Evolutionary conservation across 2,113 vertebrate species (phyloP), one percentile per base, ranked within the genome.

Genomic region (Chrysochloris asiatica): DNA sequence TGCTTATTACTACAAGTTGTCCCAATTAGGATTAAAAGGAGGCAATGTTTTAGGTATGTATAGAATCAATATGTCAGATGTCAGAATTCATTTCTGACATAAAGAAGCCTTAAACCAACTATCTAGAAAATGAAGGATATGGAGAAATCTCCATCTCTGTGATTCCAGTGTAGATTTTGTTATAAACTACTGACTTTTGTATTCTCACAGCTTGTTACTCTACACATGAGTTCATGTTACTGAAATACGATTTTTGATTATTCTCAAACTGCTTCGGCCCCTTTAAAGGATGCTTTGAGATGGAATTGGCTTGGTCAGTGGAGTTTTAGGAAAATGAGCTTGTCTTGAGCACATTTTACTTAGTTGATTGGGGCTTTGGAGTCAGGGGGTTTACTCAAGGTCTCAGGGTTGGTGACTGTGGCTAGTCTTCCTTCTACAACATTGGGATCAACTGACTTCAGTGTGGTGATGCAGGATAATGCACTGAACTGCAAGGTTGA

Each of bases 401-500:
- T 95, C 85, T 89, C 84, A 71, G 76, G 19, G 0, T 67, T 78
- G 80, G n/a, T 88, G 79, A 79, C 80, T 93, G 45, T 45, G 28
- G 88, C 90, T 86, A 69, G 65, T 54, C 69, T 93, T 41, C 69
- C 83, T 75, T 24, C 67, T 72, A 61, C 85, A 38, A 41, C 41
- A n/a, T 24, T 85, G 76, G 83, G 91, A 48, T 86, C 67, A 52
- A 76, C 87, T 91, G 79, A 30, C 92, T 96, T 93, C 82, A 75
- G 38, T 61, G 6, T 61, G 59, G 26, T 59, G 59, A 22, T 56
- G 92, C 77, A n/a, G n/a, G n/a, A n/a, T n/a, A n/a, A n/a, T n/a
- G n/a, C n/a, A n/a, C 22, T 0, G 9, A 50, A 10, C 16, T 8
- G 48, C 16, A 50, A 50, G 48, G 48, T 50, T 50, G 48, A 10